These are phyloP conservation scores for Brachystomella parvula DNA, from an alignment of 1,140 invertebrate genomes.

Conservation along the genomic window DNA sequence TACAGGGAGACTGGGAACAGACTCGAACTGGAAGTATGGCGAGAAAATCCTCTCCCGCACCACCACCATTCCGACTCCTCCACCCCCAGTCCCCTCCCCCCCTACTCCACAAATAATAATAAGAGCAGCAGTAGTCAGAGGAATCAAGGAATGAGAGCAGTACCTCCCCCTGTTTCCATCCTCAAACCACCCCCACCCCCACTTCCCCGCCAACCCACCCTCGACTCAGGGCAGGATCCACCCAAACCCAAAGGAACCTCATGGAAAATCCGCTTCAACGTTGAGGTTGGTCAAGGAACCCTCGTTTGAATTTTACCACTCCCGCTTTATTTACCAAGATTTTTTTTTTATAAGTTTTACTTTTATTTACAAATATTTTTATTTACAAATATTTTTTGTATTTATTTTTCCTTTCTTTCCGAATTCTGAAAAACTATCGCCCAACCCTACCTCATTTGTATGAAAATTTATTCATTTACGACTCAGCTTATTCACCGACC, in stretches of 20 bases:
- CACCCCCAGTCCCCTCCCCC: neutral
- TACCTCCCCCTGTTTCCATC: conserved; percentile 31
- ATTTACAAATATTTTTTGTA: neutral
- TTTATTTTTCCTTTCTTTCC: neutral
- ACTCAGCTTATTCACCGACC: no score
- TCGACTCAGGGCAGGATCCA: conserved; percentile 8
- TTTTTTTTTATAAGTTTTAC: neutral
- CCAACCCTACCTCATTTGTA: no score
- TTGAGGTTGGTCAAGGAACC: conserved; percentile 37
- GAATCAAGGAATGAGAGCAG: neutral
- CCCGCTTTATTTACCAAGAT: neutral
- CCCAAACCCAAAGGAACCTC: conserved; percentile 22
- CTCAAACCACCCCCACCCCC: conserved; percentile 30
- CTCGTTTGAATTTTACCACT: conserved; percentile 18
- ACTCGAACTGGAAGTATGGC: conserved; percentile 31
- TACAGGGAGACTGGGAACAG: conserved; percentile 24
- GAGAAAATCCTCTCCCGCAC: conserved; percentile 10
- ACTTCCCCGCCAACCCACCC: neutral
- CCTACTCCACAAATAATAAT: neutral
- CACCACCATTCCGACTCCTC: neutral
- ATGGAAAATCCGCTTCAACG: conserved; percentile 36
- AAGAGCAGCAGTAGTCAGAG: no score
- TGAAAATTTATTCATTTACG: no score
- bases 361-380: neutral
- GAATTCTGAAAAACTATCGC: neutral